Base-by-base conservation (phyloP, 2,797 vertebrate species). In the Anguilla marmorata region DNA sequence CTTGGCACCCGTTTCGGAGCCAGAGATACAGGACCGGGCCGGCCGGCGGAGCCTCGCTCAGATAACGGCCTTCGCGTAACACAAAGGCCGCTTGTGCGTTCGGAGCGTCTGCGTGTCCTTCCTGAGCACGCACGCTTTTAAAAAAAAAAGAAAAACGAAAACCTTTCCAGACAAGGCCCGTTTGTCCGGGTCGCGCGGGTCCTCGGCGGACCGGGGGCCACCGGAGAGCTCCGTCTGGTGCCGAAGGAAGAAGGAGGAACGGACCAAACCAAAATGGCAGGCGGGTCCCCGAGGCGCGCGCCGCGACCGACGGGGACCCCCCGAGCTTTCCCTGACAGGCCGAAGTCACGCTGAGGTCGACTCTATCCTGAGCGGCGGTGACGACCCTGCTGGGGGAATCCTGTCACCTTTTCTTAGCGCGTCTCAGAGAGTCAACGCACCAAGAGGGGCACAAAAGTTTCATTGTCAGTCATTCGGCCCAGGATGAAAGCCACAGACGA, bases 81-180 rank as follows among this genome's bases (percentile, higher is more conserved):
- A 79, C 86, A 86, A 87, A 87, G 86, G 86, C 60, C 24, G 33
- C 48, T 52, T 48, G 63, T 86, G 48, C 52, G 48, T 87, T 63
- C 41, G 58, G 63, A 60, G 21, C 45, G 21, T 50, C 2, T 3
- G 79, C 14, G 24, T 52, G 30, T 3, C 76, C 41, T n/a, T 9
- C 54, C 30, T 19, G 21, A 63, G 60, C 60, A 0, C 5, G 60
- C 19, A 0, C 24, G 80, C 56, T 33, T n/a, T 45, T 5, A 0
- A 45, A 45, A 45, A 45, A 45, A 45, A 45, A 45, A 45, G 3
- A 45, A 45, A 45, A 7, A 9, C n/a, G n/a, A 1, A 56, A 37
- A 19, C 37, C 30, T 69, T 5, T 45, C 2, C 76, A 24, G 41
- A 48, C 76, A 80, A 24, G 37, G 2, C 1, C 76, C 69, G 2